Conservation (phyloP, 2,888 invertebrate genomes). For the Thera britannica region DNA sequence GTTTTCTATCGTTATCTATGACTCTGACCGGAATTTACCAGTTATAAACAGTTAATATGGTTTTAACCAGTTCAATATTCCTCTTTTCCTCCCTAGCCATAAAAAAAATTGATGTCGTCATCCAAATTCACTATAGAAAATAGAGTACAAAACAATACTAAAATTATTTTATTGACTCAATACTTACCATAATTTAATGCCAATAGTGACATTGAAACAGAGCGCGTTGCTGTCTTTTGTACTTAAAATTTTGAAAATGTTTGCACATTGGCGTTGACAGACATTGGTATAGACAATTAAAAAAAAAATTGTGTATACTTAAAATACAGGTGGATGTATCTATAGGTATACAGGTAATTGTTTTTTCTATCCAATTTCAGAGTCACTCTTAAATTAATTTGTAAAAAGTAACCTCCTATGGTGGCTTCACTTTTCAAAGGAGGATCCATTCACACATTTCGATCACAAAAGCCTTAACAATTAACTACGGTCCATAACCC, state of each 20-base stretch:
- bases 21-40: too few relatives aligned
- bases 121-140: too few relatives aligned
- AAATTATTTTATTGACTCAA: too few relatives aligned
- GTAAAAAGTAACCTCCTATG: not conserved
- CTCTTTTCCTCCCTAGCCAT: too few relatives aligned
- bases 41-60: too few relatives aligned
- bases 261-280: not conserved
- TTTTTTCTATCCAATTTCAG: not conserved
- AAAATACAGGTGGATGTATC: not conserved
- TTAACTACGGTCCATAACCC: constrained; percentile 69
- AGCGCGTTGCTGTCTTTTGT: constrained; percentile 62
- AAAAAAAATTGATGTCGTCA: too few relatives aligned
- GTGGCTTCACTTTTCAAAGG: constrained; percentile 57
- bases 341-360: not conserved
- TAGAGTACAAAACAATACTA: too few relatives aligned
- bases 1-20: too few relatives aligned
- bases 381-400: not conserved
- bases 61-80: too few relatives aligned
- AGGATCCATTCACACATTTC: constrained; percentile 58
- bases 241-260: constrained; percentile 20
- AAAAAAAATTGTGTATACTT: not conserved
- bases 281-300: too few relatives aligned
- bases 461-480: constrained; percentile 65
- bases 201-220: not conserved
- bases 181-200: not conserved